Base-by-base conservation (phyloP, 2,113 vertebrate genomes). In the Thomomys bottae region DNA sequence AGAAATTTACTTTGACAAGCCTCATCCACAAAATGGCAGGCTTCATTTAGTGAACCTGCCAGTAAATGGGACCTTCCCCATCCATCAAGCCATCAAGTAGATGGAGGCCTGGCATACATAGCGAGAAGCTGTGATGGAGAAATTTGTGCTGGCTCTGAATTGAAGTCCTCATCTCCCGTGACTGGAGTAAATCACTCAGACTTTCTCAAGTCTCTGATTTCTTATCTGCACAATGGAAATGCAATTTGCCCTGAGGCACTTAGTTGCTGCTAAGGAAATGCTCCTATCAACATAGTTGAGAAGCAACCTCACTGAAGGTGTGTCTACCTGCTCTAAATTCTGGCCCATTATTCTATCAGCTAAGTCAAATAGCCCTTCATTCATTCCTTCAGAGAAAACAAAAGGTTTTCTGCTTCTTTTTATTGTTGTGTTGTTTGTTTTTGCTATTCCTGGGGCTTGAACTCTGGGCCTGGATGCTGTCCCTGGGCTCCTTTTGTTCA, bases 271-370 rank as follows among this genome's bases (percentile, higher is more conserved):
- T 14, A 26, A 87, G 34, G n/a, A 76, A 18, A 82, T 18, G 64
- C 85, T 92, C 26, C 78, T 32, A 26, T 86, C 73, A 73, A 92
- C 86, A 84, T 71, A 38, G 9, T n/a, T 67, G 32, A 57, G 21
- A 23, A 77, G 10, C 4, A 1, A 32, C 24, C 21, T 4, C 64
- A 34, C 38, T 32, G 68, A 92, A 54, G 49, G 3, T 59, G 8
- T 75, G 12, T 66, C 30, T 6, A 18, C 8, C 15, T 40, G 28
- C 64, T 73, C 30, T 81, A 12, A 71, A 10, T 83, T 67, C 57
- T 61, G 57, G 67, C 64, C 81, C 42, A 12, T 68, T 81, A 54
- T 15, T 72, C 8, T 83, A 54, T 66, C 88, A 64, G 34, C 40
- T 75, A 64, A 70, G 45, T 72, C 64, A 73, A 68, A 87, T 38